phyloP scores from a whole-genome alignment of 2,888 invertebrate genomes.

The Synergus gifuensis region DNA sequence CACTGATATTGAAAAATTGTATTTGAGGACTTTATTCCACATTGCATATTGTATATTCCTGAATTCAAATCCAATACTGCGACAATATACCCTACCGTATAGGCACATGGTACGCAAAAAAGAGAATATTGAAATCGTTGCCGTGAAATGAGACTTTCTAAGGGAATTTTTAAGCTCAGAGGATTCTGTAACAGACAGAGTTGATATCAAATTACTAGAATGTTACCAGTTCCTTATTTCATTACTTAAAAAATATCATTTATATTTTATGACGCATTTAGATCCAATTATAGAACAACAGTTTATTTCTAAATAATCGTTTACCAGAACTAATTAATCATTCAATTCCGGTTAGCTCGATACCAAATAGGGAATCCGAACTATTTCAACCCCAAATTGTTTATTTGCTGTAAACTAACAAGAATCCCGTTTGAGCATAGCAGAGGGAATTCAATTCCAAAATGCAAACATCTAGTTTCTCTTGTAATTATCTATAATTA shows the following conservation, averaged over 20 bases:
- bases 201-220: background rate
- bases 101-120: background rate
- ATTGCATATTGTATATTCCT: background rate
- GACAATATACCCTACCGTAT: background rate
- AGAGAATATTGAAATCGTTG: background rate
- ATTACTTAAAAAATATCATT: background rate
- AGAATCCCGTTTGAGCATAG: constrained; percentile 2
- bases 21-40: background rate
- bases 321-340: background rate
- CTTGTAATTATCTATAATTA: background rate
- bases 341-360: background rate
- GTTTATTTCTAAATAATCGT: background rate
- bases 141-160: background rate
- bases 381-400: background rate
- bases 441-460: background rate
- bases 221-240: background rate
- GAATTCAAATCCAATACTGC: background rate
- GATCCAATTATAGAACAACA: background rate
- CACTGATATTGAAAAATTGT: background rate
- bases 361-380: background rate
- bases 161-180: background rate
- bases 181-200: background rate
- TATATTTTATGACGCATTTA: background rate
- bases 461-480: background rate
- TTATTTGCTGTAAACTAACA: background rate